These are phyloP conservation scores for Mechanitis mazaeus DNA, from an alignment of 2,888 invertebrate genomes.

Conservation along the genomic window DNA sequence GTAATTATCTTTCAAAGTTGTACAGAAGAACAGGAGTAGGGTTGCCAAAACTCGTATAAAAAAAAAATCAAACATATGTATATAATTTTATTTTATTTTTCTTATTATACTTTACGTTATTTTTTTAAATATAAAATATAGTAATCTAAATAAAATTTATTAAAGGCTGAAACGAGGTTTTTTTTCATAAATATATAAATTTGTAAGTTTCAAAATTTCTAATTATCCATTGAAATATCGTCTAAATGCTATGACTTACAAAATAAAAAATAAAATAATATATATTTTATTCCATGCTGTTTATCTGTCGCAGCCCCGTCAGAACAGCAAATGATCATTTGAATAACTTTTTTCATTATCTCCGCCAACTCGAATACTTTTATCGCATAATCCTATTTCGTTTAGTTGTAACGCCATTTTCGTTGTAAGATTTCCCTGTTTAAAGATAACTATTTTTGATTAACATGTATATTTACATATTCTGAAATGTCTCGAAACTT, in stretches of 20 bases:
- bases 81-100: too few relatives aligned
- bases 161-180: too few relatives aligned
- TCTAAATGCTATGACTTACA: too few relatives aligned
- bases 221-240: too few relatives aligned
- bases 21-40: slow-evolving; percentile 41
- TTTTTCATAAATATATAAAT: too few relatives aligned
- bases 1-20: slow-evolving; percentile 59
- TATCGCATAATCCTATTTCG: slow-evolving; percentile 57
- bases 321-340: slow-evolving; percentile 60
- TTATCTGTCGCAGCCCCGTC: slow-evolving; percentile 14
- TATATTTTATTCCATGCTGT: not conserved
- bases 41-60: slow-evolving; percentile 19
- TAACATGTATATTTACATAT: not conserved
- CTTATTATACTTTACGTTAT: too few relatives aligned
- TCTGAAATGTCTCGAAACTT: not conserved
- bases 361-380: slow-evolving; percentile 58
- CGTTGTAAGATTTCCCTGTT: slow-evolving; percentile 25
- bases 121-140: too few relatives aligned
- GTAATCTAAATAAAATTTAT: too few relatives aligned
- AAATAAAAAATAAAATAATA: not conserved
- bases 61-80: too few relatives aligned
- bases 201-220: too few relatives aligned
- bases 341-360: slow-evolving; percentile 72
- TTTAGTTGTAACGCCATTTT: slow-evolving; percentile 53
- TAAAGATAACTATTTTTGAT: not conserved